Evolutionary conservation across 2,113 vertebrate genomes (phyloP).

Genomic region (Microtus montanus): DNA sequence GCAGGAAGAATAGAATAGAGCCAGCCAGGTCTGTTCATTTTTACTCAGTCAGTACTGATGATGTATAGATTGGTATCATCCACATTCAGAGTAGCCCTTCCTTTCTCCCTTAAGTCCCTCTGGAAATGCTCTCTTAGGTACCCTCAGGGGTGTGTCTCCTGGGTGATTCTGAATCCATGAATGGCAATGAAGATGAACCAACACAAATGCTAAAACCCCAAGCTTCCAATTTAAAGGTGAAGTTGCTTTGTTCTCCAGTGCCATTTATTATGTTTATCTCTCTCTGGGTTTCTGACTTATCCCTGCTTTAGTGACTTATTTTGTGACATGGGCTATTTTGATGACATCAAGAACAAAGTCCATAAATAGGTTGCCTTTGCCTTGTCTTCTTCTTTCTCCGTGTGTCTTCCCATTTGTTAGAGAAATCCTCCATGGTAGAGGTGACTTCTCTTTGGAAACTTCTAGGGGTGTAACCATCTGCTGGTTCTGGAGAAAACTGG

Average conservation of each 20-base stretch:
- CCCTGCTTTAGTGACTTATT: slow-evolving; percentile 4
- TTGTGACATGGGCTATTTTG: not conserved
- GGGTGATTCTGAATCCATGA: not conserved
- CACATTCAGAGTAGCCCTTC: not conserved
- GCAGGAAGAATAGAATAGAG: not conserved
- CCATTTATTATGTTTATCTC: not conserved
- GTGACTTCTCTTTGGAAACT: slow-evolving; percentile 56
- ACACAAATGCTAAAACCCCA: not conserved
- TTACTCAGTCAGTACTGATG: not conserved
- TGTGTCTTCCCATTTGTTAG: slow-evolving; percentile 30
- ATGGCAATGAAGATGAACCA: not conserved
- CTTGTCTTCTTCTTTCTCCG: not conserved
- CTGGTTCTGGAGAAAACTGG: slow-evolving; percentile 40
- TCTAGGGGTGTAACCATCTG: slow-evolving; percentile 60
- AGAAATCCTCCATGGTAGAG: slow-evolving; percentile 54
- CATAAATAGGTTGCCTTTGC: not conserved
- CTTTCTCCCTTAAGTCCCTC: not conserved
- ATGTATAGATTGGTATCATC: not conserved
- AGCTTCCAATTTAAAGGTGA: not conserved
- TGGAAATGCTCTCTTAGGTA: not conserved
- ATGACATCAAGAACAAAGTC: not conserved
- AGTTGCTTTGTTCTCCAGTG: not conserved
- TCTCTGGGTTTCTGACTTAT: not conserved
- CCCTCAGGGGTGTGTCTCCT: too few relatives aligned
- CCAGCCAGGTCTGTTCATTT: not conserved